Evolutionary conservation across 2,797 vertebrate genomes (phyloP), one percentile per base, ranked within the genome.

Genomic region (Peromyscus eremicus): DNA sequence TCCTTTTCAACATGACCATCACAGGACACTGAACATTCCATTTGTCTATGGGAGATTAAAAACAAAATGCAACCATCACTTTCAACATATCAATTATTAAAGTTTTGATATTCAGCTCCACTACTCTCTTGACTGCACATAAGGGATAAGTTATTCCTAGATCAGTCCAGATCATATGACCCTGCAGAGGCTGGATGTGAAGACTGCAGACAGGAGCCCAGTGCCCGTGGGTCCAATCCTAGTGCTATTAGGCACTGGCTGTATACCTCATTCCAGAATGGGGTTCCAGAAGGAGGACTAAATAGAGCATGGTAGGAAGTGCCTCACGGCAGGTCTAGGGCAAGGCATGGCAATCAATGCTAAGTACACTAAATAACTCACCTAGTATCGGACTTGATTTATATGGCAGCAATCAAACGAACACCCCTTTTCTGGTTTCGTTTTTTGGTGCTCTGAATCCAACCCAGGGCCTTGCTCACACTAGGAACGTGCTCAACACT

Each of bases 1-100:
- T 92, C 46, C 90, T 90, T 94, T 85, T 92, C 77, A 96, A 87
- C 46, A 70, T 52, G 83, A 55, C 68, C 79, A 71, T 9, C 57
- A 64, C 23, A 92, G 91, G 94, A 84, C 12, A 76, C 70, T 49
- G 52, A 92, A 64, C 79, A 91, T 80, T 81, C 91, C 55, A 55
- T 57, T 94, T 92, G 90, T 82, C 79, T 77, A 80, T 8, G 85
- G 66, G 46, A 64, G 43, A 82, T 40, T 37, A 94, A 43, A 70
- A 57, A 57, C 57, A 57, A 57, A 57, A 17, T 2, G 83, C 34
- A 84, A 9, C 71, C 19, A 55, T 84, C 76, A 89, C 64, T 96
- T 93, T 64, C 6, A 2, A 76, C 70, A 94, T 29, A 52, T 52
- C 55, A n/a, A 23, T 71, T 73, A 80, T 55, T 66, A 91, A 93